Conservation (phyloP, 2,797 vertebrate genomes). For the Erethizon dorsatum region DNA sequence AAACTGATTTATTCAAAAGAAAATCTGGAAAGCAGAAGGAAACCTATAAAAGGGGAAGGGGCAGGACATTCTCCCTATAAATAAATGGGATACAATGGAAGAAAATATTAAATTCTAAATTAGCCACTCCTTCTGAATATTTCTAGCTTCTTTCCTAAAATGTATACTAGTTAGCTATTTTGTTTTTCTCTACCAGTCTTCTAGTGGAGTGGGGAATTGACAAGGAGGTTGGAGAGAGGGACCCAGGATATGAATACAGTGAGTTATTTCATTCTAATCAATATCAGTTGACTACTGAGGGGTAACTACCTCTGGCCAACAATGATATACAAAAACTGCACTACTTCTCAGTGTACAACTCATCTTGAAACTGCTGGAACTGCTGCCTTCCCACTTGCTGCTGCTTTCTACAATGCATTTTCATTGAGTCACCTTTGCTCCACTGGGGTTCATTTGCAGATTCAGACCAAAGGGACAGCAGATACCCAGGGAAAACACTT, state of each 20-base stretch:
- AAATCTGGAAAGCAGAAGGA: neutral
- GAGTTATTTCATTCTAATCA: neutral
- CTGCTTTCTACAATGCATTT: rapidly evolving
- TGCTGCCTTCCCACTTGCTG: rapidly evolving
- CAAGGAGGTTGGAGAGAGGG: neutral
- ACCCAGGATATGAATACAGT: neutral
- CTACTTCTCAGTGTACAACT: neutral
- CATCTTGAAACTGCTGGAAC: neutral
- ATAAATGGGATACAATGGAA: neutral
- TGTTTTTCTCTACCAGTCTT: neutral
- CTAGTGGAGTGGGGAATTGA: neutral
- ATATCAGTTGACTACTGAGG: neutral
- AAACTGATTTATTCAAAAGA: neutral
- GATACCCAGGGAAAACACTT: neutral
- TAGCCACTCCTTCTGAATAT: neutral
- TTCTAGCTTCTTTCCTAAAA: neutral
- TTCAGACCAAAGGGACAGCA: neutral
- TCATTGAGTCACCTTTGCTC: neutral
- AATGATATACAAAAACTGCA: neutral
- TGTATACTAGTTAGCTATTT: neutral
- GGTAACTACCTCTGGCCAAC: neutral
- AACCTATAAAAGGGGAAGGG: neutral
- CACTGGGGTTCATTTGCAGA: neutral
- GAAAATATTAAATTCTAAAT: neutral
- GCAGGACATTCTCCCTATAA: neutral